These are phyloP conservation scores for Drosophila parvula DNA, from an alignment of 1,140 invertebrate genomes.

Conservation along the genomic window DNA sequence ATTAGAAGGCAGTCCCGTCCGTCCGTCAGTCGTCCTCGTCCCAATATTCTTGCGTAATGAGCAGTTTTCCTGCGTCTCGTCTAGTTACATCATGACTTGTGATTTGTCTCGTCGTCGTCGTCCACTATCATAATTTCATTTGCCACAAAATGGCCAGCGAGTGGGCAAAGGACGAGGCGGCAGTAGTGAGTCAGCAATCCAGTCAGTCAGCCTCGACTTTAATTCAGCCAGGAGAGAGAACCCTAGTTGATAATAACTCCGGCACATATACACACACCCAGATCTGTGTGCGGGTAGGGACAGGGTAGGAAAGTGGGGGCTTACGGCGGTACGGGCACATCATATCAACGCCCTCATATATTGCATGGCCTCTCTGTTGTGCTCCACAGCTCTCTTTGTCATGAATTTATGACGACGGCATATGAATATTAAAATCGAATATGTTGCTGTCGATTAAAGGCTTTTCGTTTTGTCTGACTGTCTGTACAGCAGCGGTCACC, in stretches of 20 bases:
- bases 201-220: slow-evolving; percentile 16
- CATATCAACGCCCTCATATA: slow-evolving; percentile 67
- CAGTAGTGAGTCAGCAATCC: slow-evolving; percentile 27
- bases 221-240: slow-evolving; percentile 24
- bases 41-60: slow-evolving; percentile 39
- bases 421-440: slow-evolving; percentile 84
- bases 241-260: slow-evolving; percentile 38
- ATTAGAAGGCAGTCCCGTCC: slow-evolving; percentile 40
- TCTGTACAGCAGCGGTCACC: slow-evolving; percentile 1
- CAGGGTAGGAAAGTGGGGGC: neutral
- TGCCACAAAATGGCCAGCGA: slow-evolving; percentile 24
- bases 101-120: slow-evolving; percentile 19
- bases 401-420: slow-evolving; percentile 79
- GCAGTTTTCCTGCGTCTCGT: neutral
- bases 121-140: slow-evolving; percentile 40
- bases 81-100: slow-evolving; percentile 21
- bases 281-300: neutral
- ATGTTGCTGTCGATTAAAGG: slow-evolving; percentile 83
- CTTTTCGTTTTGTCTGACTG: slow-evolving; percentile 70
- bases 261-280: neutral
- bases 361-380: slow-evolving; percentile 35
- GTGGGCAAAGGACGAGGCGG: neutral
- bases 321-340: slow-evolving; percentile 3
- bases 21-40: neutral
- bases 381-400: slow-evolving; percentile 29